Conservation (phyloP, 1,140 invertebrate species). For the Alviniconcha marisindica region DNA sequence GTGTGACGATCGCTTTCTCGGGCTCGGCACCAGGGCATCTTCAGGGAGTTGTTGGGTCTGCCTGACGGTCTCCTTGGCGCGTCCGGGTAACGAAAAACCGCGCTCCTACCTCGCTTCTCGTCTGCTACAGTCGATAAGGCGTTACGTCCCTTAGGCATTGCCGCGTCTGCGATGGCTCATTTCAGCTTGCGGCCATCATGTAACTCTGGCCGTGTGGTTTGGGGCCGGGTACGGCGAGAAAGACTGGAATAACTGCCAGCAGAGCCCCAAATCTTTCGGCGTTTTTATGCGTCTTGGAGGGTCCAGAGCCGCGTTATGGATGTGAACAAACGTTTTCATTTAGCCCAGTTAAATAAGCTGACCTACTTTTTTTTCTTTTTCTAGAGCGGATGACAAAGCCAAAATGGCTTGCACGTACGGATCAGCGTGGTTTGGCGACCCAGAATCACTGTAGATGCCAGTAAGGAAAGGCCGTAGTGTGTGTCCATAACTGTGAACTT, state of each 20-base stretch:
- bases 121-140: conserved; percentile 36
- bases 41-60: conserved; percentile 26
- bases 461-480: too few species aligned
- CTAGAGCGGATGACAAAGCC: too few species aligned
- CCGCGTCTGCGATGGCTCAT: conserved; percentile 35
- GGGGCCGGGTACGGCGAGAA: neutral
- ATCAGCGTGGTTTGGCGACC: too few species aligned
- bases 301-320: too few species aligned
- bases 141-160: conserved; percentile 40
- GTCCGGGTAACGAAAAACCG: conserved; percentile 37
- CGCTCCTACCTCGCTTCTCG: conserved; percentile 8
- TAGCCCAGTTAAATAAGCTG: too few species aligned
- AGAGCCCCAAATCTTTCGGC: too few species aligned
- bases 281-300: too few species aligned
- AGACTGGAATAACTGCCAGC: neutral
- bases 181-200: conserved; percentile 18
- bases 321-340: too few species aligned
- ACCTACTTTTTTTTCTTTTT: too few species aligned
- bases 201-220: neutral
- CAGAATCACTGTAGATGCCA: too few species aligned
- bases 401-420: too few species aligned
- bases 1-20: conserved; percentile 40
- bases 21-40: conserved; percentile 34
- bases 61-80: conserved; percentile 22
- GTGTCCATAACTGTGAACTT: too few species aligned